These are phyloP conservation scores for Aphidius colemani DNA, from an alignment of 2,888 invertebrate genomes.

Conservation along the genomic window DNA sequence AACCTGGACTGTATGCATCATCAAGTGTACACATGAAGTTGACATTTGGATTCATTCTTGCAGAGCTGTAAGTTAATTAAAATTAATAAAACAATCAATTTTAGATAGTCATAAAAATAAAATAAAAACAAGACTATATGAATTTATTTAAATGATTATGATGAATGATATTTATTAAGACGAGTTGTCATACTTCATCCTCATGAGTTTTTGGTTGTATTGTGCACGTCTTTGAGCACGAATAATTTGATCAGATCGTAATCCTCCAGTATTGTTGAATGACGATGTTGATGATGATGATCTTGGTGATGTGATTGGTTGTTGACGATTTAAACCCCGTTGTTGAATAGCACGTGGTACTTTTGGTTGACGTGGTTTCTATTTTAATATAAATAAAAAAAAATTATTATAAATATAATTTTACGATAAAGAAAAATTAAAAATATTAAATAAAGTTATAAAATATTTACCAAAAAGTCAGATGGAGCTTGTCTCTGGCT, in stretches of 20 bases:
- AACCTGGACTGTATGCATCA: conserved; percentile 38
- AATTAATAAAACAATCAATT: conserved; percentile 13
- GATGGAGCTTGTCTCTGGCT: conserved; percentile 49
- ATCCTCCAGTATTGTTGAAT: conserved; percentile 43
- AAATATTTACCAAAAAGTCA: conserved; percentile 47
- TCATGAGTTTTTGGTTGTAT: conserved; percentile 55
- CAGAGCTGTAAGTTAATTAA: conserved; percentile 40
- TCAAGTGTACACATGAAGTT: conserved; percentile 51
- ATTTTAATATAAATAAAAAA: conserved; percentile 1
- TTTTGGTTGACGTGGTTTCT: conserved; percentile 29
- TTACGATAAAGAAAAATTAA: background rate
- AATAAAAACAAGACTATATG: too few relatives aligned
- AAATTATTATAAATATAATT: background rate
- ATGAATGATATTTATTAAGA: background rate
- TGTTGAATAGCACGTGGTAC: conserved; percentile 40
- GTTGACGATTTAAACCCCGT: conserved; percentile 47
- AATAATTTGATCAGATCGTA: conserved; percentile 55
- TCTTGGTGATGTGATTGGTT: conserved; percentile 45
- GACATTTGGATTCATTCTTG: conserved; percentile 45
- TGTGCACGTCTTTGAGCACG: conserved; percentile 54
- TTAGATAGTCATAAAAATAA: too few relatives aligned
- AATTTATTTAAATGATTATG: too few relatives aligned
- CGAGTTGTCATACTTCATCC: conserved; percentile 49
- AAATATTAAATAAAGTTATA: background rate
- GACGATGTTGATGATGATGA: too few relatives aligned